Conservation (phyloP, 2,888 invertebrate genomes). For the Ephialtes manifestator region DNA sequence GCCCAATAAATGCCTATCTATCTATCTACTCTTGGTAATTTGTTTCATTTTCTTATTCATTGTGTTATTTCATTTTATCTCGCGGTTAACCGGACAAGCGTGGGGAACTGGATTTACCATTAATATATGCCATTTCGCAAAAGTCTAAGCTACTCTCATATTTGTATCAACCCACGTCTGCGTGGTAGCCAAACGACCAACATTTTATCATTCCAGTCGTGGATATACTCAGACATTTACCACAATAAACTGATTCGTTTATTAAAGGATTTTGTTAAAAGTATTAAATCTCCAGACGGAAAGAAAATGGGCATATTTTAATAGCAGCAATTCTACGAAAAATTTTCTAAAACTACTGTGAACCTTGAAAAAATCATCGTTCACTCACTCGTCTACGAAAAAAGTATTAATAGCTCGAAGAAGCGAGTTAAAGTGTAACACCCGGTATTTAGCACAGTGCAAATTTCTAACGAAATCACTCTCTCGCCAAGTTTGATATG, state of each 20-base stretch:
- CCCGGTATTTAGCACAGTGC: conserved; percentile 14
- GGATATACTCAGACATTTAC: neutral
- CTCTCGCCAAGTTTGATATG: conserved; percentile 49
- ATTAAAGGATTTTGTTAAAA: no score
- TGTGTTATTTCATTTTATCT: neutral
- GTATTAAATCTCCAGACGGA: no score
- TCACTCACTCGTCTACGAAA: neutral
- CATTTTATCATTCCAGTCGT: neutral
- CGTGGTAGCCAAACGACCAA: neutral
- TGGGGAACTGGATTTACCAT: conserved; percentile 55
- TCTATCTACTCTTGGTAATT: conserved; percentile 22
- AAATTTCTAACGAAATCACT: conserved; percentile 53
- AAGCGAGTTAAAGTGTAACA: neutral
- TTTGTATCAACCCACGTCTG: conserved; percentile 29
- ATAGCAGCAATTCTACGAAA: no score
- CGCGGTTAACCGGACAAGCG: conserved; percentile 6
- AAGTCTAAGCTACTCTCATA: conserved; percentile 16
- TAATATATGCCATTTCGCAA: conserved; percentile 66
- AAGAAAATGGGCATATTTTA: no score
- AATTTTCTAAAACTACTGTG: no score
- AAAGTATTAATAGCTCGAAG: neutral
- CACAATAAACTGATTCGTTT: no score
- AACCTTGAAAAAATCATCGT: no score
- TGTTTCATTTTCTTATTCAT: conserved; percentile 8
- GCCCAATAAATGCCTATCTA: no score